Percentiles rank a stretch among this genome's conserved stretches.
phyloP scores from a whole-genome alignment of 2,888 invertebrate species.

The Norana najaformis region DNA sequence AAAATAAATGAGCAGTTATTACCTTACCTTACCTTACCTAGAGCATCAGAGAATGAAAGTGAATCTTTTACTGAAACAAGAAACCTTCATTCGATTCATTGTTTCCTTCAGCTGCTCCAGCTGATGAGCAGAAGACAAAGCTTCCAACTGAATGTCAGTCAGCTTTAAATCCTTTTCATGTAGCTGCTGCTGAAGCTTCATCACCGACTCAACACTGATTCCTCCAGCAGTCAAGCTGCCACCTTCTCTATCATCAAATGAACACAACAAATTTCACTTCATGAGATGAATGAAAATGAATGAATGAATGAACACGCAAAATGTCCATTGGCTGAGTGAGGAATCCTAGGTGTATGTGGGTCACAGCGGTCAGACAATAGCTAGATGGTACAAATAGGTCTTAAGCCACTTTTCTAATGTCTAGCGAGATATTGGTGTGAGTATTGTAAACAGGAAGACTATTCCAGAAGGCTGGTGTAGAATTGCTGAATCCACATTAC shows the following conservation, averaged over 20 bases:
- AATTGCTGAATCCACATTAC: no score
- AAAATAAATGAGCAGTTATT: no score
- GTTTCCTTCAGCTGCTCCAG: constrained; percentile 93
- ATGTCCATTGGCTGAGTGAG: no score
- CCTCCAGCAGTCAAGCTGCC: constrained; percentile 1
- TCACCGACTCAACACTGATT: constrained; percentile 62
- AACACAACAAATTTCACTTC: not conserved
- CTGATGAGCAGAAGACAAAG: constrained; percentile 93
- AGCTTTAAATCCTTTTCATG: constrained; percentile 93
- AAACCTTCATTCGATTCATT: constrained; percentile 91
- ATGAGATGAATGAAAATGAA: not conserved
- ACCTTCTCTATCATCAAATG: constrained; percentile 3
- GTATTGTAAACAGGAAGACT: no score
- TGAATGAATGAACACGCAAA: not conserved
- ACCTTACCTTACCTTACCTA: no score
- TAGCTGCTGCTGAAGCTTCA: constrained; percentile 86
- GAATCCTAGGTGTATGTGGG: no score
- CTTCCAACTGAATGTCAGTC: constrained; percentile 93
- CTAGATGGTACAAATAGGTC: no score
- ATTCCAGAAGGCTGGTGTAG: no score
- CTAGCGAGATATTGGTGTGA: no score
- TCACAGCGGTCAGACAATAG: no score
- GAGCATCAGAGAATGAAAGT: not conserved
- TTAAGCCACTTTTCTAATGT: no score
- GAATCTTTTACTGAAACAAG: constrained; percentile 48